phyloP scores from a whole-genome alignment of 2,797 vertebrate genomes.

The Morus bassanus region DNA sequence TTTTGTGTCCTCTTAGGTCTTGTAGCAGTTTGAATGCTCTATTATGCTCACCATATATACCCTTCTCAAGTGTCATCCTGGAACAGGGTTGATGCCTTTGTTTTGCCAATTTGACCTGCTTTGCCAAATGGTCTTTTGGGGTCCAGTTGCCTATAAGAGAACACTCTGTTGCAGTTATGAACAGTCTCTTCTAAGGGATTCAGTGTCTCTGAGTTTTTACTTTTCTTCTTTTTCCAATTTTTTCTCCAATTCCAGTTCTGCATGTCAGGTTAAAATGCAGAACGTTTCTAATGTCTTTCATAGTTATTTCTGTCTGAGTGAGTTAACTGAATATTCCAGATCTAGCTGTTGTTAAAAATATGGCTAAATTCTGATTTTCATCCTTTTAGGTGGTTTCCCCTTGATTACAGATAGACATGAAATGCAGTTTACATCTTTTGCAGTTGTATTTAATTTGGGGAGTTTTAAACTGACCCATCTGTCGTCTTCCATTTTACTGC shows the following conservation, averaged over 20 bases:
- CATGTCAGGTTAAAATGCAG: neutral
- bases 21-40: neutral
- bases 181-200: neutral
- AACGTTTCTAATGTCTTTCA: neutral
- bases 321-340: neutral
- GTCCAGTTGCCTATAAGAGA: neutral
- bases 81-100: neutral
- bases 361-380: neutral
- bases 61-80: neutral
- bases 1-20: neutral
- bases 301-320: neutral
- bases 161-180: neutral
- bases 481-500: neutral
- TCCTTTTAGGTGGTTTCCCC: neutral
- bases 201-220: neutral
- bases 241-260: neutral
- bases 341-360: neutral
- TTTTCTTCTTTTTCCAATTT: neutral
- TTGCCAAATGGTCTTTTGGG: neutral
- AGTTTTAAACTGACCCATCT: neutral
- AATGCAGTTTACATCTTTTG: neutral
- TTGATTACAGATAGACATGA: neutral
- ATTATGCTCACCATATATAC: neutral
- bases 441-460: neutral
- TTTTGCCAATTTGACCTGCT: neutral